Percentiles rank a stretch among this genome's conserved stretches.
Conservation (phyloP, 2,888 invertebrate species). For the Exocentrus adspersus region DNA sequence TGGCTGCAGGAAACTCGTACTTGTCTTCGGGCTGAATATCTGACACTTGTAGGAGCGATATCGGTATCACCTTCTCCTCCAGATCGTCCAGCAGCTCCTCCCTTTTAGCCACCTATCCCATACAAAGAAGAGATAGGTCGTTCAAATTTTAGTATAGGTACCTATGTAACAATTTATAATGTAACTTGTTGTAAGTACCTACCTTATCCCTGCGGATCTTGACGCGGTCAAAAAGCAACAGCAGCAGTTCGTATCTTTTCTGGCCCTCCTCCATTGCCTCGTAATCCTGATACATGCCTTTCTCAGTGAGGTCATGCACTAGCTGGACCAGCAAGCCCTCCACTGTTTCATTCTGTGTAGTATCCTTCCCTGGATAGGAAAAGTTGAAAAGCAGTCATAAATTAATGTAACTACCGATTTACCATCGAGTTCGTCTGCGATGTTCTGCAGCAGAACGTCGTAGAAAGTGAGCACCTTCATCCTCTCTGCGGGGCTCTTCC, state of each 20-base stretch:
- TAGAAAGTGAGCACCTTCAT: slow-evolving; percentile 61
- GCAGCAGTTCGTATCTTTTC: slow-evolving; percentile 54
- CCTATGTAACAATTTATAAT: background rate
- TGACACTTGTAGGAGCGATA: slow-evolving; percentile 57
- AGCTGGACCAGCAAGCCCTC: slow-evolving; percentile 58
- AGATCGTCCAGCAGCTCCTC: slow-evolving; percentile 60
- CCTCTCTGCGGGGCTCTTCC: slow-evolving; percentile 59
- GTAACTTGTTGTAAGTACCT: background rate
- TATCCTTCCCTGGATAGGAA: slow-evolving; percentile 36
- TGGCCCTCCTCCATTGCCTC: slow-evolving; percentile 51
- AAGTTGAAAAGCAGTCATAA: too few relatives aligned
- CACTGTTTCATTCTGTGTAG: slow-evolving; percentile 56
- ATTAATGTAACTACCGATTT: too few relatives aligned
- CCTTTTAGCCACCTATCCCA: slow-evolving; percentile 52
- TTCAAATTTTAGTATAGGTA: too few relatives aligned
- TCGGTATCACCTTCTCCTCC: slow-evolving; percentile 53
- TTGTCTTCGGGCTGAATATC: slow-evolving; percentile 52
- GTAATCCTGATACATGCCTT: slow-evolving; percentile 52
- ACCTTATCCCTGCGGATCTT: slow-evolving; percentile 48
- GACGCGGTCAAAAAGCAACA: slow-evolving; percentile 56
- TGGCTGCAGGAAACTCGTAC: slow-evolving; percentile 56
- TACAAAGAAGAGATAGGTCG: background rate
- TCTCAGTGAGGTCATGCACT: slow-evolving; percentile 54
- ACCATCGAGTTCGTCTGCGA: slow-evolving; percentile 63
- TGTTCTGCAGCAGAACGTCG: slow-evolving; percentile 61